Evolutionary conservation across 2,797 vertebrate species (phyloP).

Genomic region (Gymnodraco acuticeps): DNA sequence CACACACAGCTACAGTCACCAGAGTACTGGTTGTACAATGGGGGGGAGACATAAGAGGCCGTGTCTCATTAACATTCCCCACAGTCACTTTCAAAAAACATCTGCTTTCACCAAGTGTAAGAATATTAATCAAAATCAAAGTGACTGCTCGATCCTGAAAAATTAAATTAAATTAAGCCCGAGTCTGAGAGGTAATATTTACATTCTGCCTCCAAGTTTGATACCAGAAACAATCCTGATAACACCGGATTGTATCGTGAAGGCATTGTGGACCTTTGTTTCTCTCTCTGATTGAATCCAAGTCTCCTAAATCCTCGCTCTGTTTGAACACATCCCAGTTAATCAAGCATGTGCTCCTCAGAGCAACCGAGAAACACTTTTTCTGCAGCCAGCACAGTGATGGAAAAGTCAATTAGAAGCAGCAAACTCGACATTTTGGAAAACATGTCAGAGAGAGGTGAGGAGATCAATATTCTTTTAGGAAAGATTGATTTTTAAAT

Average conservation of each 20-base stretch:
- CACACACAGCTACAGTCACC: conserved; percentile 9
- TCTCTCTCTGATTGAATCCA: conserved; percentile 13
- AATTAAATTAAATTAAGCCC: conserved; percentile 34
- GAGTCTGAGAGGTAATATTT: conserved; percentile 60
- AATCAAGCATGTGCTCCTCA: background rate
- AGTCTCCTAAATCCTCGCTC: conserved; percentile 24
- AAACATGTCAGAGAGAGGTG: conserved; percentile 1
- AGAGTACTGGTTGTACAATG: conserved; percentile 33
- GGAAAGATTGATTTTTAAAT: too few relatives aligned
- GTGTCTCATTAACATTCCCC: conserved; percentile 63
- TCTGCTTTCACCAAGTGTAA: conserved; percentile 43
- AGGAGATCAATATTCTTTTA: background rate
- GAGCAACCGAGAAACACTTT: conserved; percentile 1
- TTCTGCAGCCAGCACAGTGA: too few relatives aligned
- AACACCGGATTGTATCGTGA: conserved; percentile 43
- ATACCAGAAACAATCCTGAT: conserved; percentile 39
- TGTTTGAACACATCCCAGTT: conserved; percentile 5
- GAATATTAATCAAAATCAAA: conserved; percentile 69
- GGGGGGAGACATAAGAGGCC: conserved; percentile 20
- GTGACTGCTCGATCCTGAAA: conserved; percentile 60
- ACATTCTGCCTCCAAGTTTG: conserved; percentile 40
- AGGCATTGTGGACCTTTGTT: conserved; percentile 51
- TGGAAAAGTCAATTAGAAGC: background rate
- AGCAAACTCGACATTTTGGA: conserved; percentile 12
- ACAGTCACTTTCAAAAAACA: conserved; percentile 54